Conservation (phyloP, 2,888 invertebrate species). For the Drosophila silvestris region DNA sequence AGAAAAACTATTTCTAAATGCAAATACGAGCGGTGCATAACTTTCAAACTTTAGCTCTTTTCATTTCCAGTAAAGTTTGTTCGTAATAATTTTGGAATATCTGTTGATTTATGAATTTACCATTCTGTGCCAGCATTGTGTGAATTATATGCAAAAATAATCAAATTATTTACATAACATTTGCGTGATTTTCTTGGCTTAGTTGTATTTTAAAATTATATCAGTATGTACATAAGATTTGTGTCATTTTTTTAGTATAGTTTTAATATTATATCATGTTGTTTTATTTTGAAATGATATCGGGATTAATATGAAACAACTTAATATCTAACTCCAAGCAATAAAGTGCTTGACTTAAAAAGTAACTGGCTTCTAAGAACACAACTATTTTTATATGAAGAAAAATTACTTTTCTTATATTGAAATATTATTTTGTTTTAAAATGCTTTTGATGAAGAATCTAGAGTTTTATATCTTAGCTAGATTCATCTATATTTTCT, state of each 20-base stretch:
- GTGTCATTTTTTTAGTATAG: not conserved
- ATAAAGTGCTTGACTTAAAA: not conserved
- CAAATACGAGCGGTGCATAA: not conserved
- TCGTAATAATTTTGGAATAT: not conserved
- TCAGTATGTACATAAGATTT: not conserved
- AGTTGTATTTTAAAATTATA: not conserved
- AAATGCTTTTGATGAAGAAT: not conserved
- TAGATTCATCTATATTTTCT: not conserved
- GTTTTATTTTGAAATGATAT: not conserved
- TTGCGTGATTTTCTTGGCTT: accelerated
- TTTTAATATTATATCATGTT: not conserved
- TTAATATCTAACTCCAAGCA: not conserved
- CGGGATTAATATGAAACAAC: not conserved
- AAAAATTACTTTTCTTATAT: not conserved
- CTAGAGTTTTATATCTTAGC: not conserved
- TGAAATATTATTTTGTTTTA: not conserved
- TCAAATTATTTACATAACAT: not conserved
- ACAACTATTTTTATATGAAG: not conserved
- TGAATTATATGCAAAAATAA: not conserved
- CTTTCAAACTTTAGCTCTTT: too few relatives aligned
- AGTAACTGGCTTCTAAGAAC: not conserved
- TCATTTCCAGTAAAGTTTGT: not conserved
- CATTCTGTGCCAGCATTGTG: not conserved
- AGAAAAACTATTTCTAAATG: not conserved
- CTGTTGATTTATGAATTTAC: not conserved